Evolutionary conservation across 35 echinoderm and acorn worm genomes (phyloP).

Genomic region (Nesometra sesokonis): DNA sequence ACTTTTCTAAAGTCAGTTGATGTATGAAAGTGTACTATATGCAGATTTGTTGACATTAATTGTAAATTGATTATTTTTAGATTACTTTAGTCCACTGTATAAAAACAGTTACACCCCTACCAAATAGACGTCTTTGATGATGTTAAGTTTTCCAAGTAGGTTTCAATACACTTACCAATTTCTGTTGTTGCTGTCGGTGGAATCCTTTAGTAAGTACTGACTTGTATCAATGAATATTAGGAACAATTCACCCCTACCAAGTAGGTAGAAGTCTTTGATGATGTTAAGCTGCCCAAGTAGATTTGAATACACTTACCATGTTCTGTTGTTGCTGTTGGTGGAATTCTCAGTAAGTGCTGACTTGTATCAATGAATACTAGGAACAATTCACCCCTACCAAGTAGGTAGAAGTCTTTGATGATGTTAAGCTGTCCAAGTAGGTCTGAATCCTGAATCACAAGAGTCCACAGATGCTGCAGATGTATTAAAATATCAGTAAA

Average conservation of each 20-base stretch:
- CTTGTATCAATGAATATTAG: conserved; percentile 88
- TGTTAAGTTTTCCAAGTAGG: too few relatives aligned
- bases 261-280: conserved; percentile 84
- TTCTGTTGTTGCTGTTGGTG: conserved; percentile 68
- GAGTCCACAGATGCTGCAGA: conserved; percentile 79
- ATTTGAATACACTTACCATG: conserved; percentile 48
- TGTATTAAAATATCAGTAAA: not conserved
- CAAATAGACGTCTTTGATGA: too few relatives aligned
- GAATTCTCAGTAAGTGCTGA: conserved; percentile 62
- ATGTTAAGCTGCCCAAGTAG: conserved; percentile 50
- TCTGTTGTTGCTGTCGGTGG: conserved; percentile 72
- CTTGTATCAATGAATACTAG: conserved; percentile 90
- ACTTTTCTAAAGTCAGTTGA: too few relatives aligned
- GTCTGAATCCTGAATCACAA: conserved; percentile 78
- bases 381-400: conserved; percentile 89
- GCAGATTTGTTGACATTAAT: too few relatives aligned
- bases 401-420: conserved; percentile 84
- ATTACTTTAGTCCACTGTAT: too few relatives aligned
- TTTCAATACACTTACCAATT: conserved; percentile 87
- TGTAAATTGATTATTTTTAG: too few relatives aligned
- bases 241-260: conserved; percentile 89
- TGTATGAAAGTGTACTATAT: too few relatives aligned
- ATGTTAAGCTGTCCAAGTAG: conserved; percentile 59
- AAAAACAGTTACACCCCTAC: too few relatives aligned
- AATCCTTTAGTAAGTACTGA: conserved; percentile 60